Percentiles rank a stretch among this genome's conserved stretches.
phyloP scores from a whole-genome alignment of 2,113 vertebrate genomes.

The Marmota flaviventris region DNA sequence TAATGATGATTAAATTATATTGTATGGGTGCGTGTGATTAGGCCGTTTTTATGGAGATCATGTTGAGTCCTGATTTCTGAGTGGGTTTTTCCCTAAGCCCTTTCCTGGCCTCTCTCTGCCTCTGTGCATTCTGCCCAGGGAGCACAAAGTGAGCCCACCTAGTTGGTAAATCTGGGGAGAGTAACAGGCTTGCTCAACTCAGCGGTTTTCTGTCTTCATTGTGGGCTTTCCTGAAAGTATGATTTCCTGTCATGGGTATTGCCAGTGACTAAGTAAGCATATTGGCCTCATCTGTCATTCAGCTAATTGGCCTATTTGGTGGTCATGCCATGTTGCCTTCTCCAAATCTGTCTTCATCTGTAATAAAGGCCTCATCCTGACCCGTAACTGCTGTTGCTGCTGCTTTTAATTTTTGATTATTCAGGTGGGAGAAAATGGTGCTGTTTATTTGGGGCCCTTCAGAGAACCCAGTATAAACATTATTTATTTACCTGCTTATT shows the following conservation, averaged over 20 bases:
- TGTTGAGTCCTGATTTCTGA: neutral
- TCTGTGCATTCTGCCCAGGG: neutral
- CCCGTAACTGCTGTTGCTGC: neutral
- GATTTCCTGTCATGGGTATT: neutral
- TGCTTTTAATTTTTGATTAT: neutral
- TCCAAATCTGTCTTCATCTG: neutral
- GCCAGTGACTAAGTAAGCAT: neutral
- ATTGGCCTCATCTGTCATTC: neutral
- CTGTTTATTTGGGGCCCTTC: neutral
- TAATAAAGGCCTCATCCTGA: neutral
- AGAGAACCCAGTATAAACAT: neutral
- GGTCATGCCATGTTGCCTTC: neutral
- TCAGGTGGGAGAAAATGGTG: neutral
- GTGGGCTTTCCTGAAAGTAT: neutral
- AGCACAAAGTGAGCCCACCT: neutral
- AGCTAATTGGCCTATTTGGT: neutral
- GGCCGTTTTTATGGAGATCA: neutral
- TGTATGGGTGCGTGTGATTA: neutral
- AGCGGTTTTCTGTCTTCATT: neutral
- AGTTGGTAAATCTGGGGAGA: neutral
- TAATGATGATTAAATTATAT: neutral
- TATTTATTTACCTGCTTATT: neutral
- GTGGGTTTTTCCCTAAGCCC: neutral
- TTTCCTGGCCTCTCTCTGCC: neutral
- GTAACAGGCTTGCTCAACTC: neutral